These are phyloP conservation scores for Pogona vitticeps DNA, from an alignment of 2,113 vertebrate species.

Conservation along the genomic window DNA sequence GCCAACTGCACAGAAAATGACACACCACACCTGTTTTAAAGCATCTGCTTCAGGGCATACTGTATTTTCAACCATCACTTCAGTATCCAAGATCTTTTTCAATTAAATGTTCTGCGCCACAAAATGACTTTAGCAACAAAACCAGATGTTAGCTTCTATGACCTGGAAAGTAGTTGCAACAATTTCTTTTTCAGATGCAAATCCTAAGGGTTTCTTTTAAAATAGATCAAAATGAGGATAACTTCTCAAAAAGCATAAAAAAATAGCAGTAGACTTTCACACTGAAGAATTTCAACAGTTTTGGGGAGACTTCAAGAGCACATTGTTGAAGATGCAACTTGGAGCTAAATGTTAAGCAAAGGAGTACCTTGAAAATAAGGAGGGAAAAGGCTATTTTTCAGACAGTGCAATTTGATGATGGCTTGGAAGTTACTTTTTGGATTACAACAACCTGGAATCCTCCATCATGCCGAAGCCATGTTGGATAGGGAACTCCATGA, in stretches of 20 bases:
- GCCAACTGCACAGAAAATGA: not conserved
- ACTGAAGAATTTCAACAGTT: not conserved
- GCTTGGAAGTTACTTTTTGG: not conserved
- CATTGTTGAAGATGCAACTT: not conserved
- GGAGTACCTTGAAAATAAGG: not conserved
- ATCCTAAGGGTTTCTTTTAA: too few species aligned
- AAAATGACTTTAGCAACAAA: not conserved
- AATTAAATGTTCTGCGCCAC: not conserved
- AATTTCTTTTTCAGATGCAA: not conserved
- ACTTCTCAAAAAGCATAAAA: not conserved
- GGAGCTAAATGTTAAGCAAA: not conserved
- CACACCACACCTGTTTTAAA: conserved; percentile 14
- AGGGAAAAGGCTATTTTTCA: not conserved
- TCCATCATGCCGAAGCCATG: too few species aligned
- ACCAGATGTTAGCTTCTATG: not conserved
- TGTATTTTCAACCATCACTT: not conserved
- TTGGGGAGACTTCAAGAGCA: not conserved
- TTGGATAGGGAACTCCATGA: too few species aligned
- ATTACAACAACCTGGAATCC: too few species aligned
- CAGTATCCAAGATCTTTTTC: not conserved
- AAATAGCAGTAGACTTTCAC: not conserved
- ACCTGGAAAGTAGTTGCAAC: not conserved
- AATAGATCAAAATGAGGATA: not conserved
- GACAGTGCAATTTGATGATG: not conserved
- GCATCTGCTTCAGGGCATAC: conserved; percentile 7